Conservation (phyloP, 2,888 invertebrate genomes). For the Gnatocerus cornutus region DNA sequence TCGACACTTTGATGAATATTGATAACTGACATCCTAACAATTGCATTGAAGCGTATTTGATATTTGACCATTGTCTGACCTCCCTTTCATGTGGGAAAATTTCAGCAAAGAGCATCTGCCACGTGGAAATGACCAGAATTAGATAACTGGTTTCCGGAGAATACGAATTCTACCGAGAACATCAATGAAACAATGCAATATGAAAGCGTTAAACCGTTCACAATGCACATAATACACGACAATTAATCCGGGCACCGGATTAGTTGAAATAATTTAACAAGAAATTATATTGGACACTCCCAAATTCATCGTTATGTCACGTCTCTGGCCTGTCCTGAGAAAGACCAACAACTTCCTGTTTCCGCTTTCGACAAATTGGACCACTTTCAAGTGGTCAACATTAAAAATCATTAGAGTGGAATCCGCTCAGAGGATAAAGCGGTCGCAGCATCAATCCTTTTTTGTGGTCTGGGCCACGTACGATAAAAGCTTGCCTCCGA, state of each 20-base stretch:
- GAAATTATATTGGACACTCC: too few relatives aligned
- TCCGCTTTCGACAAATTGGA: slow-evolving; percentile 16
- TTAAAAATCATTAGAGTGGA: slow-evolving; percentile 19
- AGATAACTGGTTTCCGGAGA: too few relatives aligned
- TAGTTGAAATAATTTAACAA: background rate
- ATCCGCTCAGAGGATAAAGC: slow-evolving; percentile 2
- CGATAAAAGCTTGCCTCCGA: slow-evolving; percentile 7
- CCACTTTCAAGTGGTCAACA: slow-evolving; percentile 7
- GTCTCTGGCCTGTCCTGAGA: background rate
- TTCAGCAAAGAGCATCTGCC: too few relatives aligned
- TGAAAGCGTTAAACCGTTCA: background rate
- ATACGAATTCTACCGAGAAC: too few relatives aligned
- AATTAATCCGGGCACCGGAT: background rate
- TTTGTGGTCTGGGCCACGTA: slow-evolving; percentile 16
- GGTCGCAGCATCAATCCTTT: slow-evolving; percentile 28
- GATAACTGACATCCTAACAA: too few relatives aligned
- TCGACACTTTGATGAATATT: too few relatives aligned
- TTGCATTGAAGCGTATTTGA: too few relatives aligned
- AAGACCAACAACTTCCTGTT: slow-evolving; percentile 1
- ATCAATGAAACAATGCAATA: background rate
- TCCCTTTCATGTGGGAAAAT: too few relatives aligned
- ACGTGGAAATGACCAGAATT: too few relatives aligned
- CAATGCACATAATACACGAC: background rate
- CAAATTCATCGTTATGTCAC: background rate
- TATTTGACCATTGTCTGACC: too few relatives aligned